These are phyloP conservation scores for Chironex yamaguchii DNA, from an alignment of 30 jellyfish, hydroid and myxozoan species.

Conservation along the genomic window DNA sequence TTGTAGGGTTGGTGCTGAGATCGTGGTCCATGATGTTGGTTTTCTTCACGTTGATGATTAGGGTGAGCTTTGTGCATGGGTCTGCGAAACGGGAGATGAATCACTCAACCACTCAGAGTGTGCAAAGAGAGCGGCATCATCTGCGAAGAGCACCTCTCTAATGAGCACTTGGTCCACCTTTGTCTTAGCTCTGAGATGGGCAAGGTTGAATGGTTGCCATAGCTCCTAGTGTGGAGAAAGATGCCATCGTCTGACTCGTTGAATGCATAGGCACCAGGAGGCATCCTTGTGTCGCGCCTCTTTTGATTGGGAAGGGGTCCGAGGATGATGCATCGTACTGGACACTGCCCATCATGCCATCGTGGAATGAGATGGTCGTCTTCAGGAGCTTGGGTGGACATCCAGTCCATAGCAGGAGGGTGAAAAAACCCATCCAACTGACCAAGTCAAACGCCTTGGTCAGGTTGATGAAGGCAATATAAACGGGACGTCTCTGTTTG, in stretches of 20 bases:
- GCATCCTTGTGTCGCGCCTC: background rate
- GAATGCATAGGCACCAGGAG: background rate
- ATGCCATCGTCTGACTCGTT: background rate
- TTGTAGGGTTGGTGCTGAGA: too few species aligned
- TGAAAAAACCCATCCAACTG: background rate
- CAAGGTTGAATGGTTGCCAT: constrained; percentile 1
- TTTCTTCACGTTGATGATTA: too few species aligned
- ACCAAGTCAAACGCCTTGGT: constrained; percentile 12
- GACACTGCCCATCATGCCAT: background rate
- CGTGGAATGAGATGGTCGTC: background rate
- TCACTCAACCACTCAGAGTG: too few species aligned
- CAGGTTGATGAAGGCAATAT: background rate
- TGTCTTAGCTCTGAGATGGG: background rate
- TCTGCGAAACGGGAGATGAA: too few species aligned
- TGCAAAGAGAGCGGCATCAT: background rate
- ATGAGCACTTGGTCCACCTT: background rate
- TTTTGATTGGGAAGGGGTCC: constrained; percentile 5
- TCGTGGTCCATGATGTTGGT: too few species aligned
- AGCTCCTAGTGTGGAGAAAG: background rate
- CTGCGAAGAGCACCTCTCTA: background rate
- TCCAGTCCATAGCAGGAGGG: background rate
- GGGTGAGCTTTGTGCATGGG: too few species aligned
- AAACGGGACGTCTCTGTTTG: background rate
- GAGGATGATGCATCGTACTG: background rate
- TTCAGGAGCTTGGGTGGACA: constrained; percentile 5